Conservation (phyloP, 2,888 invertebrate genomes). For the Trichopoda pennipes region DNA sequence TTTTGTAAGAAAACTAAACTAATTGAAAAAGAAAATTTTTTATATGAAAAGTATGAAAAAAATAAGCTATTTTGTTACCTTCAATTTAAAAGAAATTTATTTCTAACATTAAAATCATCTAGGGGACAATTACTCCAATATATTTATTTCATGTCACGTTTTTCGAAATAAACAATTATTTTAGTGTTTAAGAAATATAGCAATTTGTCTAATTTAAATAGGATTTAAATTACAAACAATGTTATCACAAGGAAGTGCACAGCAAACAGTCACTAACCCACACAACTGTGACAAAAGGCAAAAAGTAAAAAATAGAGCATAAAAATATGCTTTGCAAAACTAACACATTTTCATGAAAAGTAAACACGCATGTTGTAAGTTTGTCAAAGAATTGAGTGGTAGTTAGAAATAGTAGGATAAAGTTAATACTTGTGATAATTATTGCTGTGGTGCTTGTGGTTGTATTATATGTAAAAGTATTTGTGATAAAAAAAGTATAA, state of each 20-base stretch:
- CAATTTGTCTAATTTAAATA: conserved; percentile 76
- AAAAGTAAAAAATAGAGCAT: neutral
- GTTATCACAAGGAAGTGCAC: conserved; percentile 38
- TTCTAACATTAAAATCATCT: neutral
- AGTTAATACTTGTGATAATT: conserved; percentile 29
- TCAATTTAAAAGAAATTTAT: conserved; percentile 36
- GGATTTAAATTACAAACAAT: conserved; percentile 71
- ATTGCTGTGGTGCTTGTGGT: conserved; percentile 29
- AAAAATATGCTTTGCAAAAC: neutral
- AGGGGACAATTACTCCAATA: conserved; percentile 4
- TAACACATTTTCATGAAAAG: conserved; percentile 25
- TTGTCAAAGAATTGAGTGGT: neutral
- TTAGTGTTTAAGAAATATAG: conserved; percentile 67
- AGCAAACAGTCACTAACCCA: conserved; percentile 35
- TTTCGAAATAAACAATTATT: conserved; percentile 67
- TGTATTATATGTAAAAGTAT: conserved; percentile 14
- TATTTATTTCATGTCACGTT: conserved; percentile 64
- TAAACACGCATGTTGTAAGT: conserved; percentile 41
- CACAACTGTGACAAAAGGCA: conserved; percentile 19
- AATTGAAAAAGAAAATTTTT: conserved; percentile 17
- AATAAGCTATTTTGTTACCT: conserved; percentile 10
- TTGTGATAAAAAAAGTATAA: conserved; percentile 47
- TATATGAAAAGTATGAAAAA: neutral
- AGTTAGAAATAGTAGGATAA: neutral
- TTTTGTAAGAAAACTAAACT: conserved; percentile 14